A percentile compares a stretch with the other conserved stretches of the same genome.
Evolutionary conservation across 2,113 vertebrate species (phyloP).

Genomic region (Sapayoa aenigma): DNA sequence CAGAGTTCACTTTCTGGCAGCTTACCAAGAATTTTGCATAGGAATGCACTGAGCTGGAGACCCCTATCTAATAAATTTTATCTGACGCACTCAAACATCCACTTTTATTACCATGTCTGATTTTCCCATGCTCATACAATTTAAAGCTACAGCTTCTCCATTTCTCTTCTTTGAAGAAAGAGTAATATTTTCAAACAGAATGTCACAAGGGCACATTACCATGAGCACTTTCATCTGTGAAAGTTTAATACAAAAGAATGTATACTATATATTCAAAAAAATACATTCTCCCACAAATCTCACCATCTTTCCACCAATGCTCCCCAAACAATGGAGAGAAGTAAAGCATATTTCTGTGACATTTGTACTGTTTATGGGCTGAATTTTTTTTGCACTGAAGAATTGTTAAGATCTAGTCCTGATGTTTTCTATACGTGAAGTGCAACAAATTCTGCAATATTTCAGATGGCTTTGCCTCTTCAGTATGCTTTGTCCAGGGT

Average conservation of each 20-base stretch:
- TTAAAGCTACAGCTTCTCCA: slow-evolving; percentile 57
- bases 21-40: slow-evolving; percentile 61
- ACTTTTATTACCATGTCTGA: slow-evolving; percentile 58
- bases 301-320: background rate
- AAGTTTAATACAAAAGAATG: slow-evolving; percentile 25
- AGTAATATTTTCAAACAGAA: slow-evolving; percentile 49
- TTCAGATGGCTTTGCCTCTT: background rate
- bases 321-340: background rate
- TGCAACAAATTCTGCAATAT: background rate
- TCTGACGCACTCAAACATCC: slow-evolving; percentile 59
- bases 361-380: background rate
- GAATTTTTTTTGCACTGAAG: background rate
- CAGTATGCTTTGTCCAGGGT: background rate
- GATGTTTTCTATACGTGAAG: background rate
- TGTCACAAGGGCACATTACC: slow-evolving; percentile 31
- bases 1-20: slow-evolving; percentile 58
- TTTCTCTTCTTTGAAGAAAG: slow-evolving; percentile 54
- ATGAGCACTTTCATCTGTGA: slow-evolving; percentile 43
- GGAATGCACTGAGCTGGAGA: slow-evolving; percentile 62
- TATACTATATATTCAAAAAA: background rate
- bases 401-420: background rate
- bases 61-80: slow-evolving; percentile 69
- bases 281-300: background rate
- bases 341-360: background rate
- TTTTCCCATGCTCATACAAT: slow-evolving; percentile 48